A percentile compares a stretch with the other conserved stretches of the same genome.
Evolutionary conservation across 1,140 invertebrate genomes (phyloP).

Genomic region (Myzus persicae): DNA sequence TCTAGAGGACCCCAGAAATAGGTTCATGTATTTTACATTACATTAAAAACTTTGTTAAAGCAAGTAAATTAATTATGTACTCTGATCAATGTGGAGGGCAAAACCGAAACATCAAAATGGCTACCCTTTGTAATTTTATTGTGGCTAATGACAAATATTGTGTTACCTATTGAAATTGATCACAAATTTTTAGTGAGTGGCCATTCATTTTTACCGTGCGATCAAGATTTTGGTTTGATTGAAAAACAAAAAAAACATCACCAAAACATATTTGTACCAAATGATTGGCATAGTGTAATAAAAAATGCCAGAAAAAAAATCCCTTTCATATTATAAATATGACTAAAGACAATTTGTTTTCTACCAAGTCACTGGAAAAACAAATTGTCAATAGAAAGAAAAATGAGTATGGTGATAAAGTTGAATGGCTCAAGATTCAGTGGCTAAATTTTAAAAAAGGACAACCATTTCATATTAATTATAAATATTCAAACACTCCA

Average conservation of each 20-base stretch:
- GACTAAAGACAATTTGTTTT: conserved; percentile 40
- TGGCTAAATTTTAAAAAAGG: conserved; percentile 45
- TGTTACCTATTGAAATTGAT: conserved; percentile 61
- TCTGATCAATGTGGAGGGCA: conserved; percentile 2
- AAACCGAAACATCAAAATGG: conserved; percentile 18
- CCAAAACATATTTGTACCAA: neutral
- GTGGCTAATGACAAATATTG: conserved; percentile 18
- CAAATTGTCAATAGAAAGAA: neutral
- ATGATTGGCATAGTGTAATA: conserved; percentile 31
- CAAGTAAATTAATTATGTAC: neutral
- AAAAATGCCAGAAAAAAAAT: conserved; percentile 34
- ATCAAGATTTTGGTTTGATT: conserved; percentile 52
- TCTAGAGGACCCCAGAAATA: neutral
- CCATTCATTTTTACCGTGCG: conserved; percentile 62
- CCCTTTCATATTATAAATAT: conserved; percentile 34
- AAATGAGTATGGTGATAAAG: conserved; percentile 23
- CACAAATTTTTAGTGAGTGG: conserved; percentile 63
- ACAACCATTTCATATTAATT: conserved; percentile 31
- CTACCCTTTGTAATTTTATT: conserved; percentile 25
- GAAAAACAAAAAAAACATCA: conserved; percentile 56
- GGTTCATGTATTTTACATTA: conserved; percentile 2
- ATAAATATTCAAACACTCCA: conserved; percentile 41
- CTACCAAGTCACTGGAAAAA: neutral
- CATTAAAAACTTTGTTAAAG: conserved; percentile 14
- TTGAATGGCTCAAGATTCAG: conserved; percentile 51